Base-by-base conservation (phyloP, 1,140 invertebrate species). In the Drosophila nigrodunni region DNA sequence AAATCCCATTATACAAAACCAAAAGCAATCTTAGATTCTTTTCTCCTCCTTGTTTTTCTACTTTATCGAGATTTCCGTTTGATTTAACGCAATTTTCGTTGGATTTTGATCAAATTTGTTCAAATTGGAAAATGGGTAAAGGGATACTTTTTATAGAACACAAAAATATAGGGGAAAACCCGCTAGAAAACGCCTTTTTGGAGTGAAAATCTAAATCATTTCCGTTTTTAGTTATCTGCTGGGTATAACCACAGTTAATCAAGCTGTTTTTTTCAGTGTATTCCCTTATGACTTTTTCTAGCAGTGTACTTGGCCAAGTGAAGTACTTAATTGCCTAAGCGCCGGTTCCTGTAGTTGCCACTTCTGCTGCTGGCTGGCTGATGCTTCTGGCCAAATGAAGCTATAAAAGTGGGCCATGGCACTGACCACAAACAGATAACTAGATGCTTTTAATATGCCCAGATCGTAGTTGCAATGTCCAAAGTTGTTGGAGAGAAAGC, bases 361-460 rank as follows among this genome's bases (percentile, higher is more conserved):
- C 55, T 50, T 34, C 44, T 43, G 37, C 18, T 54, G 55, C 34
- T 46, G 18, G 46, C 15, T 44, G 46, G 54, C 41, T 60, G 55
- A 11, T 52, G 21, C 37, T 67, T 39, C 15, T 74, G 75, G 67
- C 78, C 71, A 86, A 88, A 86, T 87, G 76, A 82, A 88, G 82
- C 82, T 77, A 79, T 86, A 87, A 86, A 86, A 79, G 79, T 86
- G 79, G 76, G 75, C 79, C 82, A 82, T 82, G 72, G 70, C 74
- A 80, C 80, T 74, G 65, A 78, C 78, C 65, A 75, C 77, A 81
- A 81, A 69, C 68, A 78, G 80, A 77, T 77, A 80, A 66, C 74
- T 77, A 71, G 68, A 77, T 69, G 50, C 68, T 74, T 80, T 85
- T 83, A 83, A 83, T 86, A 77, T 65, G 83, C 47, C 75, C 37